phyloP scores from a whole-genome alignment of 2,888 invertebrate genomes.

The Agonopterix arenella region DNA sequence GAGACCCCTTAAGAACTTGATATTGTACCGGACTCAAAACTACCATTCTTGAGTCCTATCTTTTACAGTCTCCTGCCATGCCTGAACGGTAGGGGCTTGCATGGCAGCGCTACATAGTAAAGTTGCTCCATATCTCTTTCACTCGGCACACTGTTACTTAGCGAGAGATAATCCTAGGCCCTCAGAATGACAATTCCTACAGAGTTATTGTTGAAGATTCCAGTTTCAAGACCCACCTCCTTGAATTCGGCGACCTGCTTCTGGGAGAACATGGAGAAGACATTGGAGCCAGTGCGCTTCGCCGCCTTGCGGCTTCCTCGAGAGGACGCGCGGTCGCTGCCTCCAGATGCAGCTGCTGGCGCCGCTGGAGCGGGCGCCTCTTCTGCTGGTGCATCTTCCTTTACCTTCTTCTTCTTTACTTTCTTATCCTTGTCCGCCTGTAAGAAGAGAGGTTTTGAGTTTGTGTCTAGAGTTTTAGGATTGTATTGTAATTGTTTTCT shows the following conservation, averaged over 20 bases:
- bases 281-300: conserved; percentile 95
- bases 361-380: conserved; percentile 84
- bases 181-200: too few species aligned
- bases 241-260: conserved; percentile 98
- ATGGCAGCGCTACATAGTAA: too few species aligned
- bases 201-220: too few species aligned
- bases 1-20: too few species aligned
- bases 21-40: too few species aligned
- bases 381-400: conserved; percentile 80
- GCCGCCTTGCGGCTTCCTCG: conserved; percentile 89
- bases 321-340: conserved; percentile 83
- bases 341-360: conserved; percentile 77
- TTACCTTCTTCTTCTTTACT: conserved; percentile 90
- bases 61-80: too few species aligned
- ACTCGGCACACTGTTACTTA: too few species aligned
- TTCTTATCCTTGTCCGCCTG: conserved; percentile 97
- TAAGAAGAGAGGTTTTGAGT: conserved; percentile 9
- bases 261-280: conserved; percentile 98
- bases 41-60: too few species aligned
- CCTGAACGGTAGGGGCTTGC: too few species aligned
- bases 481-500: too few species aligned
- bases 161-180: too few species aligned
- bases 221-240: conserved; percentile 79
- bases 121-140: too few species aligned
- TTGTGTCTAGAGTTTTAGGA: not conserved